phyloP scores from a whole-genome alignment of 1,140 invertebrate species.

The Drosophila tani region DNA sequence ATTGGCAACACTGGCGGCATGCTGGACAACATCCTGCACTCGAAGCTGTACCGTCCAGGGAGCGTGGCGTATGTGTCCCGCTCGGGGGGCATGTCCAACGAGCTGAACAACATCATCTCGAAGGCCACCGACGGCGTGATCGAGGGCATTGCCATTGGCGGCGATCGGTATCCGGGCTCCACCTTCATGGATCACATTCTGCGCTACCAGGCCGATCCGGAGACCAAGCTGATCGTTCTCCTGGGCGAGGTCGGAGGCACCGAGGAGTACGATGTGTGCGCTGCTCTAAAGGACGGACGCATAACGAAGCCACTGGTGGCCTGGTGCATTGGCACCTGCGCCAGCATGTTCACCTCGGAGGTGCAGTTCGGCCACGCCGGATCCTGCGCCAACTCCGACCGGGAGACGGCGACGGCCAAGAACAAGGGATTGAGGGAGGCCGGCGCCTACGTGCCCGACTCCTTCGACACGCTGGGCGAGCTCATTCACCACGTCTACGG shows the following conservation, averaged over 20 bases:
- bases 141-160: constrained; percentile 99
- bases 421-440: constrained; percentile 93
- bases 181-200: constrained; percentile 99
- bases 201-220: constrained; percentile 91
- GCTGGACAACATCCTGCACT: constrained; percentile 99
- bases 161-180: constrained; percentile 98
- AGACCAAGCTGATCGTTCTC: constrained; percentile 97
- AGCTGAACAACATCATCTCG: constrained; percentile 99
- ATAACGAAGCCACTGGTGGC: constrained; percentile 98
- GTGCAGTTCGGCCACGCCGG: constrained; percentile 99
- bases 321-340: constrained; percentile 99
- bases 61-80: constrained; percentile 99
- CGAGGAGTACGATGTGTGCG: constrained; percentile 99
- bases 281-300: constrained; percentile 92
- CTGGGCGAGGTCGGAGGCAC: constrained; percentile 99
- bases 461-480: constrained; percentile 95
- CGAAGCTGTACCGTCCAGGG: constrained; percentile 97
- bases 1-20: constrained; percentile 99
- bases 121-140: constrained; percentile 98
- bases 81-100: constrained; percentile 99
- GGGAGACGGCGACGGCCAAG: constrained; percentile 98
- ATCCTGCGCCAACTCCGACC: constrained; percentile 97
- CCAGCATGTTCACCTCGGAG: constrained; percentile 97
- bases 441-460: constrained; percentile 95
- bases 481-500: constrained; percentile 90